Conservation (phyloP, 2,797 vertebrate genomes). For the Brachymystax lenok region DNA sequence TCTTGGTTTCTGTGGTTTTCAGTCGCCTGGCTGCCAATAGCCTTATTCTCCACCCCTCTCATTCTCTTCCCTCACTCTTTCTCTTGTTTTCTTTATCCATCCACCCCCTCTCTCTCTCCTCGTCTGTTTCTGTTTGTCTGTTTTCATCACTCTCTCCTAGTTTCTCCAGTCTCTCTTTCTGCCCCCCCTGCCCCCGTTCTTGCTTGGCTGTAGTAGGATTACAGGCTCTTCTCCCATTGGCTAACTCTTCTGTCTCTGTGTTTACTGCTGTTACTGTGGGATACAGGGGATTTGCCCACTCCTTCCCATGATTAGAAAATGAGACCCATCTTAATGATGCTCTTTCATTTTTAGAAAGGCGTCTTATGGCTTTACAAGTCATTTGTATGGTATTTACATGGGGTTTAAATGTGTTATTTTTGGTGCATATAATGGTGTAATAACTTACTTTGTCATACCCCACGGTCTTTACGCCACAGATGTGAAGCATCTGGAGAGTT, state of each 20-base stretch:
- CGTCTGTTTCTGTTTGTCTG: too few species aligned
- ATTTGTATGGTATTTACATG: constrained; percentile 16
- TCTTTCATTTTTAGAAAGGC: constrained; percentile 14
- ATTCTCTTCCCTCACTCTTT: constrained; percentile 4
- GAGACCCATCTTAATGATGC: constrained; percentile 8
- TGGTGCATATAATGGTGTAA: constrained; percentile 5
- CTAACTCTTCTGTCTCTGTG: neutral
- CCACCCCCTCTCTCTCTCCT: neutral
- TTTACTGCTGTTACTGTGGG: constrained; percentile 38
- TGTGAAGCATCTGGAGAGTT: neutral
- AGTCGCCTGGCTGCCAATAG: constrained; percentile 25
- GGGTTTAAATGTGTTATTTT: neutral
- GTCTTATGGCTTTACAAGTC: constrained; percentile 13
- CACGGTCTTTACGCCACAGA: neutral
- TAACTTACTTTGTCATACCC: neutral
- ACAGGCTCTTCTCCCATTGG: constrained; percentile 16
- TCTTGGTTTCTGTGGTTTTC: constrained; percentile 34
- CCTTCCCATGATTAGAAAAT: constrained; percentile 35
- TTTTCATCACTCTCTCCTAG: too few species aligned
- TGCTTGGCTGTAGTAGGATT: constrained; percentile 14
- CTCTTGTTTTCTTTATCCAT: constrained; percentile 4
- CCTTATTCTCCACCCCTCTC: constrained; percentile 16
- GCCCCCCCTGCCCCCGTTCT: neutral
- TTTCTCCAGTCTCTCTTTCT: neutral
- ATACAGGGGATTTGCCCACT: constrained; percentile 17